Conservation (phyloP, 2,113 vertebrate species). For the Epinephelus lanceolatus region DNA sequence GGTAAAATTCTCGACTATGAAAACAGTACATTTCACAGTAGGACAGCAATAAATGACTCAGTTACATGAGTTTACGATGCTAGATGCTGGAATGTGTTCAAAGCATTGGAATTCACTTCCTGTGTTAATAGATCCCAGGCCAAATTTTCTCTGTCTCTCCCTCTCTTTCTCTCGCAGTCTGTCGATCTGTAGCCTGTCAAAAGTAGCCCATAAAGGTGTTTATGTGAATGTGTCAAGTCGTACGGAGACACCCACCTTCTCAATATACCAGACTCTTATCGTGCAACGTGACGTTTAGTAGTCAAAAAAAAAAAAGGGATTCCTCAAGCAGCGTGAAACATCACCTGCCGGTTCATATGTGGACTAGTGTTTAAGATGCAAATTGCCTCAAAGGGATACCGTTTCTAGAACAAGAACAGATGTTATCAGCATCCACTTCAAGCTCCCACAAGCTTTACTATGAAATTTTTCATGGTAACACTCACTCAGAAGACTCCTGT, state of each 20-base stretch:
- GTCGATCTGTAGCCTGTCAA: background rate
- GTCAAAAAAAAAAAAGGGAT: too few relatives aligned
- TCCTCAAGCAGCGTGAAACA: too few relatives aligned
- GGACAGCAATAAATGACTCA: background rate
- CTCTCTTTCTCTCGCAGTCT: background rate
- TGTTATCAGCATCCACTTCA: constrained; percentile 14
- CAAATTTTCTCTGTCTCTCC: background rate
- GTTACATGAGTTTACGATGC: background rate
- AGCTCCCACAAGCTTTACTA: background rate
- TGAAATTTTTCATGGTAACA: background rate
- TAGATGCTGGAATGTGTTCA: constrained; percentile 25
- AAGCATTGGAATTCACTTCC: constrained; percentile 26
- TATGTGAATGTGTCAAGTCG: too few relatives aligned
- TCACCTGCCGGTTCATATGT: background rate
- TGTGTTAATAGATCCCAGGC: constrained; percentile 29
- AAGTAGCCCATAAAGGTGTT: too few relatives aligned
- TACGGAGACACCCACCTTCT: too few relatives aligned
- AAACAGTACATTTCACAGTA: background rate
- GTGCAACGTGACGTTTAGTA: too few relatives aligned
- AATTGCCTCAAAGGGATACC: constrained; percentile 2
- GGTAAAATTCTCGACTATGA: background rate
- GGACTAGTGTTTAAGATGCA: constrained; percentile 6
- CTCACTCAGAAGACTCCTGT: rapidly evolving
- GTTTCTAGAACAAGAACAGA: constrained; percentile 44
- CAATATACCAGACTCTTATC: too few relatives aligned